Conservation (phyloP, 2,888 invertebrate genomes). For the Halictus quadricinctus region DNA sequence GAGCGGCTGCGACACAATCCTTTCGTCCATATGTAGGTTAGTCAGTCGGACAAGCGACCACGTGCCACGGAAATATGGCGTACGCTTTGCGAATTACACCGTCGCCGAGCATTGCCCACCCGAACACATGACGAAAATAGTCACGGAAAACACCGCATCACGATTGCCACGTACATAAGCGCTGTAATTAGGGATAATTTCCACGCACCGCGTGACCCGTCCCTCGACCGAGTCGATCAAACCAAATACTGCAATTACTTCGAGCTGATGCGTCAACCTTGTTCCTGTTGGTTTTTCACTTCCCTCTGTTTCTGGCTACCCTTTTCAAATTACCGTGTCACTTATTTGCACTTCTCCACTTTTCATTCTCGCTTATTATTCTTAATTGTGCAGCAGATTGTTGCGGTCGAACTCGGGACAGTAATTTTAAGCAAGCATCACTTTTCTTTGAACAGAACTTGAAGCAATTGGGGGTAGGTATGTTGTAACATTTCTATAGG, state of each 20-base stretch:
- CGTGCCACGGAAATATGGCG: slow-evolving; percentile 69
- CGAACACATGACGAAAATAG: slow-evolving; percentile 71
- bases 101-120: too few species aligned
- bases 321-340: not conserved
- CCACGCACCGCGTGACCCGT: not conserved
- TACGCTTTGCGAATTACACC: slow-evolving; percentile 68
- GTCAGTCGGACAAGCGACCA: slow-evolving; percentile 42
- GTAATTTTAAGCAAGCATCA: too few species aligned
- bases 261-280: not conserved
- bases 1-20: slow-evolving; percentile 56
- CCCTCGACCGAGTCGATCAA: not conserved
- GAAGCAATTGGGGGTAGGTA: too few species aligned
- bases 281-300: not conserved
- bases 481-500: too few species aligned
- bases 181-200: slow-evolving; percentile 31
- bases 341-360: not conserved
- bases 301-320: not conserved
- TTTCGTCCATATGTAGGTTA: slow-evolving; percentile 67
- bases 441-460: too few species aligned
- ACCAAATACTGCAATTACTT: not conserved
- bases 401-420: too few species aligned
- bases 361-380: too few species aligned
- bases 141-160: slow-evolving; percentile 64
- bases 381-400: too few species aligned
- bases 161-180: slow-evolving; percentile 36